phyloP scores from a whole-genome alignment of 2,797 vertebrate species.

The Enteromius radiatus region DNA sequence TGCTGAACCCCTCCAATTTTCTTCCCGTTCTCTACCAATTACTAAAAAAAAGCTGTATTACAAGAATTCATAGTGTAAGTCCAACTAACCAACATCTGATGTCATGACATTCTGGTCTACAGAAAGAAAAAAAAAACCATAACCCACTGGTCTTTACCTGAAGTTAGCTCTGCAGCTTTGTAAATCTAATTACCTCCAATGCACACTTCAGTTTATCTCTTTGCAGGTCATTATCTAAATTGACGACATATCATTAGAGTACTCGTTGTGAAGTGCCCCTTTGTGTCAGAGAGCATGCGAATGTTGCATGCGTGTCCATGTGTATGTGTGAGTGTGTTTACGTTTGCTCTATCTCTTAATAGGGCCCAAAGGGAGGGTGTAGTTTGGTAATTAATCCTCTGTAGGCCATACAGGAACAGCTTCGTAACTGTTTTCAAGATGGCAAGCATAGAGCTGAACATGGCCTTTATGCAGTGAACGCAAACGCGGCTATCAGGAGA shows the following conservation, averaged over 20 bases:
- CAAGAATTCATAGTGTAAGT: slow-evolving; percentile 20
- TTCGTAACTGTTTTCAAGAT: slow-evolving; percentile 80
- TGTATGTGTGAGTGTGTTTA: slow-evolving; percentile 66
- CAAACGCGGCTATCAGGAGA: slow-evolving; percentile 75
- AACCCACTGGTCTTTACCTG: slow-evolving; percentile 69
- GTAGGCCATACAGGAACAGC: slow-evolving; percentile 86
- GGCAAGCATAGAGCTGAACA: slow-evolving; percentile 63
- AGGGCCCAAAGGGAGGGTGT: slow-evolving; percentile 90
- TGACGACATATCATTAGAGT: slow-evolving; percentile 93
- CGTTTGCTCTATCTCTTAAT: slow-evolving; percentile 85
- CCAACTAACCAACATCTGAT: slow-evolving; percentile 40
- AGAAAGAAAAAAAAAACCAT: slow-evolving; percentile 61
- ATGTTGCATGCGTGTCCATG: slow-evolving; percentile 43
- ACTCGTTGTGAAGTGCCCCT: slow-evolving; percentile 74
- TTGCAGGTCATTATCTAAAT: slow-evolving; percentile 98
- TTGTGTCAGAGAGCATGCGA: slow-evolving; percentile 22
- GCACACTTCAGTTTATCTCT: slow-evolving; percentile 97
- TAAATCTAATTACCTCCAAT: slow-evolving; percentile 96
- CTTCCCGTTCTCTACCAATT: neutral
- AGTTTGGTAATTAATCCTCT: slow-evolving; percentile 93
- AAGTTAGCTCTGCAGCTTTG: slow-evolving; percentile 70
- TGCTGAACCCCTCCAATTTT: slow-evolving; percentile 42
- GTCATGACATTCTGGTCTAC: slow-evolving; percentile 44
- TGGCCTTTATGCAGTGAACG: slow-evolving; percentile 73
- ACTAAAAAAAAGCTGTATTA: slow-evolving; percentile 10